Evolutionary conservation across 2,888 invertebrate species (phyloP), one percentile per base, ranked within the genome.

Genomic region (Erpobdella octoculata): DNA sequence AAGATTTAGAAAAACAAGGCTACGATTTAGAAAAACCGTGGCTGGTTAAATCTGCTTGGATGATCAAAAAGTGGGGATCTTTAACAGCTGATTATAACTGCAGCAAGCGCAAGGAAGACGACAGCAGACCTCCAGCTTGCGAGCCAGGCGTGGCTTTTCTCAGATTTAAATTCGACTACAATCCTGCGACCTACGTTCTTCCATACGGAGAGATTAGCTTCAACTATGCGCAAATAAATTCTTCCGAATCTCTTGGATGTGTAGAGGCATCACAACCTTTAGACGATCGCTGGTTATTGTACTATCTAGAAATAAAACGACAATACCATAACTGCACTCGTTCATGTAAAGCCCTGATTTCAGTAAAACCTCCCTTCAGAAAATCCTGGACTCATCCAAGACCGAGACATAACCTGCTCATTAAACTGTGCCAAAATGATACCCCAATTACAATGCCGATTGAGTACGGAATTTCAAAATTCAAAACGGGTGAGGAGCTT

Each of bases 301-400:
- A 61, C 36, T 72, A 53, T 35, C 38, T 68, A 35, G 72, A 72
- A 69, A 59, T 67, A n/a, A 35, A 18, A 15, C 25, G 36, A 25
- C 9, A 25, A 5, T n/a, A 41, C 53, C 38, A 28, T 31, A 71
- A 67, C 21, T 36, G 36, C 21, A 62, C 37, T 15, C 0, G 58
- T n/a, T 33, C 41, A 9, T 15, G 21, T 12, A 46, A 35, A 12
- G 46, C 28, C 12, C 18, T 28, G 21, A 37, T 72, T 9, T 62
- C 18, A 21, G 72, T 69, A 18, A 62, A 68, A 28, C 38, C 58
- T 12, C 72, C 72, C 28, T 72, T 72, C 69, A 48, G 68, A 18
- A 72, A 72, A n/a, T 48, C 72, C 28, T 72, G 67, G 38, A 72
- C 72, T 18, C 69, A 68, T 48, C 72, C 72, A n/a, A 68, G 59